These are phyloP conservation scores for Liopterus haemorrhoidalis DNA, from an alignment of 2,888 invertebrate species.

Conservation along the genomic window DNA sequence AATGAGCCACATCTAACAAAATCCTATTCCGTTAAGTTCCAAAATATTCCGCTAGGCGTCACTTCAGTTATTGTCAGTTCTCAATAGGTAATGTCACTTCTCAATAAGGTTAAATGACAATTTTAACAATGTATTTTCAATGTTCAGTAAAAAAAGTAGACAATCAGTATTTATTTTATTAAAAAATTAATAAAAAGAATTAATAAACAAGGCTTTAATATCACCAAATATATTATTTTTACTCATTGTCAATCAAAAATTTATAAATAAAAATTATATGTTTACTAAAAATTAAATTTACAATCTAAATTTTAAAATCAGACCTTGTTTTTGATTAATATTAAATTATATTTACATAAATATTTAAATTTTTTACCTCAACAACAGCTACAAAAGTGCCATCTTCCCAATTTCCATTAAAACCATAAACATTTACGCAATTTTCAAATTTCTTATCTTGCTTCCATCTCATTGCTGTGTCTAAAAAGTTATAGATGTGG, in stretches of 20 bases:
- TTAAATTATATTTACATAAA: not conserved
- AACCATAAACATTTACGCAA: conserved; percentile 9
- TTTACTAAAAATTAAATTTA: too few relatives aligned
- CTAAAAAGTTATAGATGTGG: conserved; percentile 11
- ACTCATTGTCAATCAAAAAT: not conserved
- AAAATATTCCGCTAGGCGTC: too few relatives aligned
- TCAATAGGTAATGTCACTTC: too few relatives aligned
- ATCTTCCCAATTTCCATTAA: conserved; percentile 13
- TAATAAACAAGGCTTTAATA: not conserved
- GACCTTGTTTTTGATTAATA: too few relatives aligned
- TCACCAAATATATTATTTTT: not conserved
- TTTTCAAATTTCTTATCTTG: not conserved
- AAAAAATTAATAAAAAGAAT: not conserved
- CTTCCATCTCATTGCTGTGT: conserved; percentile 13
- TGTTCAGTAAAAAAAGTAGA: too few relatives aligned
- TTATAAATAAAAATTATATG: not conserved
- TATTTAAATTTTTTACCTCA: conserved; percentile 5
- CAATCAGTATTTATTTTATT: too few relatives aligned
- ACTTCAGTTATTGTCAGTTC: too few relatives aligned
- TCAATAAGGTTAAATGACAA: too few relatives aligned
- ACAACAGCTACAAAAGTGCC: conserved; percentile 18
- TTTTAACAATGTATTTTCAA: too few relatives aligned
- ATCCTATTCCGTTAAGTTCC: too few relatives aligned
- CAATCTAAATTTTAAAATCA: too few relatives aligned
- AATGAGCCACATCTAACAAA: too few relatives aligned